Evolutionary conservation across 1,140 invertebrate species (phyloP), one percentile per base, ranked within the genome.

Genomic region (Aradophagus sp.): DNA sequence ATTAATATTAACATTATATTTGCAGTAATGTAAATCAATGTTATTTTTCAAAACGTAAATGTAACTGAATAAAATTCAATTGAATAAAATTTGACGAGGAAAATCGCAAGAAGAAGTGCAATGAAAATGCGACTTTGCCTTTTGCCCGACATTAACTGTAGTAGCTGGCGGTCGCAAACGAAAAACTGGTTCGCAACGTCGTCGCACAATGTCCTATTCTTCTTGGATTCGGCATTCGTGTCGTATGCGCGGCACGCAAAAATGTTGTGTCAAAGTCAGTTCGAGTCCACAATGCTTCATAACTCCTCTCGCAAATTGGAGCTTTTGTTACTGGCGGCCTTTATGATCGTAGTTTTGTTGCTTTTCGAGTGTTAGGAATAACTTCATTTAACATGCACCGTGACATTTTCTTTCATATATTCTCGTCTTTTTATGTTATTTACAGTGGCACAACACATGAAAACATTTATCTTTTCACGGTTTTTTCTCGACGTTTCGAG

Each of bases 231-330:
- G 44, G 35, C 44, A 41, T 47, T 59, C 17, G 32, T 13, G 23
- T 39, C 41, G 39, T 55, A 39, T 47, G 47, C 47, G 7, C 23
- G 38, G 20, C 32, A 53, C 27, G 58, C 45, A 62, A 63, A 70
- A 70, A 70, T 70, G 58, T 59, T 59, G 53, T 50, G 36, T 48
- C 58, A 70, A 63, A 62, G 41, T 62, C 66, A 63, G 44, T 50
- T 23, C 23, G 5, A 16, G 29, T 34, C 39, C 45, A 63, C 53
- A 62, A 55, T 63, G 32, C 48, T 42, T 15, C 42, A 20, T 39
- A 59, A 59, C 52, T 58, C 36, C 47, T 50, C 41, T 63, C 5
- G 29, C 67, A 63, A 53, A 63, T 32, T 53, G 23, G 52, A 39
- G 52, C 67, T 63, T 70, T 63, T 70, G 58, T 63, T 63, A 32